A percentile compares a stretch with the other conserved stretches of the same genome.
Conservation (phyloP, 2,888 invertebrate species). For the Meliscaeva auricollis region DNA sequence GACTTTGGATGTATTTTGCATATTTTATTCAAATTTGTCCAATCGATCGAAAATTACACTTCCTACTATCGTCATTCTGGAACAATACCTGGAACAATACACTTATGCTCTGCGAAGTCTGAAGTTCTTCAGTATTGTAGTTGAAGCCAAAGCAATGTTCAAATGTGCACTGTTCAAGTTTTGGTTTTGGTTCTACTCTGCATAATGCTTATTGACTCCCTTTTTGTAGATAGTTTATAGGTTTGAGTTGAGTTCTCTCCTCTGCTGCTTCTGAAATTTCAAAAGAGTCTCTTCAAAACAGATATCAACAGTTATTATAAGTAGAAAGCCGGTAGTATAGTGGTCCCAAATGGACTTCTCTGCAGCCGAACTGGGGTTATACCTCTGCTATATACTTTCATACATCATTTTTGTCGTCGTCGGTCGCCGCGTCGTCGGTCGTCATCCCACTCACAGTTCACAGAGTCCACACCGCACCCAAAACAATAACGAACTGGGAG, state of each 20-base stretch:
- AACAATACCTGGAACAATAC: conserved; percentile 15
- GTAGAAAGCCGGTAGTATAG: conserved; percentile 41
- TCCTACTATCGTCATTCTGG: conserved; percentile 45
- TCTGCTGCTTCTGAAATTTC: background rate
- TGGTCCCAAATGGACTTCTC: conserved; percentile 25
- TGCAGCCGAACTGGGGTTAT: no score
- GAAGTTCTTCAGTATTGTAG: background rate
- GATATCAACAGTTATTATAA: conserved; percentile 72
- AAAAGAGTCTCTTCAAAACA: conserved; percentile 53
- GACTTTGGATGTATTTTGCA: conserved; percentile 63
- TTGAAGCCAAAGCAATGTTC: background rate
- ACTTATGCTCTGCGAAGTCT: background rate
- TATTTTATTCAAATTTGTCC: conserved; percentile 76
- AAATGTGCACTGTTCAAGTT: conserved; percentile 4
- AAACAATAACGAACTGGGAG: background rate
- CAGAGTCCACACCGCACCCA: conserved; percentile 4
- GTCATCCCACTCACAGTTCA: conserved; percentile 65
- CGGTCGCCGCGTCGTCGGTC: no score
- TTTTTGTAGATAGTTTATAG: conserved; percentile 16
- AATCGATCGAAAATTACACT: conserved; percentile 75
- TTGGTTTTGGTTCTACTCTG: conserved; percentile 52
- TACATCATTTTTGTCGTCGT: conserved; percentile 29
- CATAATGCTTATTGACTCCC: conserved; percentile 73
- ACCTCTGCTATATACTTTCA: background rate
- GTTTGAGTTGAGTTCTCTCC: background rate